phyloP scores from a whole-genome alignment of 1,140 invertebrate genomes.

The Platorchestia sp. region DNA sequence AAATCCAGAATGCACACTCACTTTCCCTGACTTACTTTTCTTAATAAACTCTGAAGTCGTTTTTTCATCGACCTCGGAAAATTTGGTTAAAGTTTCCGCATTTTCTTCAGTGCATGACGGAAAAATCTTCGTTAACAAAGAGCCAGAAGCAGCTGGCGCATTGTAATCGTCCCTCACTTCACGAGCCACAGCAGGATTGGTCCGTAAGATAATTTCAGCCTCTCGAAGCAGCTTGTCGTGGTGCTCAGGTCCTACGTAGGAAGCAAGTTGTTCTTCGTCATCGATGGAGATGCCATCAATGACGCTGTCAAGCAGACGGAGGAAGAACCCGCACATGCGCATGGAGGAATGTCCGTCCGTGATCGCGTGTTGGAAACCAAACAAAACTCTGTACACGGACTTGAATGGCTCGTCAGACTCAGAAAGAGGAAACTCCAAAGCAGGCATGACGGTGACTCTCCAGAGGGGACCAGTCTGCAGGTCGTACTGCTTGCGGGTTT shows the following conservation, averaged over 20 bases:
- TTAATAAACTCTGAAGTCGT: not conserved
- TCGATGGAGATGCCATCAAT: not conserved
- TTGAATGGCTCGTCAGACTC: not conserved
- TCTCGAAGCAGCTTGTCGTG: not conserved
- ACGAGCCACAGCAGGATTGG: not conserved
- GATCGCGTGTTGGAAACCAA: conserved; percentile 13
- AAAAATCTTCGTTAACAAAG: not conserved
- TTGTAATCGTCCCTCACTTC: not conserved
- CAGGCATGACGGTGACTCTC: conserved; percentile 24
- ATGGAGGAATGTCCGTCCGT: conserved; percentile 37
- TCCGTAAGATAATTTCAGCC: not conserved
- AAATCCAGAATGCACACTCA: conserved; percentile 18
- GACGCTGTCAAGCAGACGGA: not conserved
- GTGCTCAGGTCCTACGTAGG: not conserved
- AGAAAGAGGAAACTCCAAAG: not conserved
- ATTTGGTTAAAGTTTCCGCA: not conserved
- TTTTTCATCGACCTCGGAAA: not conserved
- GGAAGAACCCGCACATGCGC: conserved; percentile 20
- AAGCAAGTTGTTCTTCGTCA: not conserved
- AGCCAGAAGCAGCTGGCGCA: not conserved
- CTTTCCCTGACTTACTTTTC: not conserved
- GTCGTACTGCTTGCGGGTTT: conserved; percentile 12
- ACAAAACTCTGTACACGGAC: not conserved
- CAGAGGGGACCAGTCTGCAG: not conserved
- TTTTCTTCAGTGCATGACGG: not conserved